Percentiles rank a stretch among this genome's conserved stretches.
Conservation (phyloP, 2,888 invertebrate genomes). For the Lithophane semibrunnea region DNA sequence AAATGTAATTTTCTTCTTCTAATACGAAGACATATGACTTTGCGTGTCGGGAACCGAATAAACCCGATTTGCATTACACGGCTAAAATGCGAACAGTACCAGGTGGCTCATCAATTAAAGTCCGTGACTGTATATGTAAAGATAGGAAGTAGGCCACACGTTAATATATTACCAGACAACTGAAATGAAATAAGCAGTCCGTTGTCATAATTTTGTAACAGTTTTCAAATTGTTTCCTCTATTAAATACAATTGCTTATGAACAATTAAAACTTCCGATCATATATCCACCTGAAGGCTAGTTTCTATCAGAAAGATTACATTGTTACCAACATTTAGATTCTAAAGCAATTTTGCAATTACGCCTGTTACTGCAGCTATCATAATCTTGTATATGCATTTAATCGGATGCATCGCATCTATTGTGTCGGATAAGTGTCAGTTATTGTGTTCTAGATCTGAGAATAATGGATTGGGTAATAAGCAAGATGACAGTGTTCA, state of each 20-base stretch:
- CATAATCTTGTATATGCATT: slow-evolving; percentile 60
- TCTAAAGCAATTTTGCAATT: slow-evolving; percentile 45
- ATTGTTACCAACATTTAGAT: slow-evolving; percentile 30
- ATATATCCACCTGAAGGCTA: slow-evolving; percentile 40
- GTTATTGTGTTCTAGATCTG: slow-evolving; percentile 52
- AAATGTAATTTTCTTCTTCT: too few species aligned
- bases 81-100: too few species aligned
- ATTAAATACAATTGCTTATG: slow-evolving; percentile 33
- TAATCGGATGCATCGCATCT: slow-evolving; percentile 60
- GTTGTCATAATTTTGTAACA: slow-evolving; percentile 28
- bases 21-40: too few species aligned
- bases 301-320: slow-evolving; percentile 40
- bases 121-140: too few species aligned
- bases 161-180: neutral
- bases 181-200: slow-evolving; percentile 10
- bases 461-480: slow-evolving; percentile 60
- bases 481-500: slow-evolving; percentile 40
- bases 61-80: too few species aligned
- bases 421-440: slow-evolving; percentile 55
- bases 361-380: slow-evolving; percentile 39
- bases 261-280: slow-evolving; percentile 48
- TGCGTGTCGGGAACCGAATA: too few species aligned
- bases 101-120: too few species aligned
- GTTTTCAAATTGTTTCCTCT: slow-evolving; percentile 47
- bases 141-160: neutral